Base-by-base conservation (phyloP, 1,140 invertebrate species). In the Polypedilum vanderplanki region DNA sequence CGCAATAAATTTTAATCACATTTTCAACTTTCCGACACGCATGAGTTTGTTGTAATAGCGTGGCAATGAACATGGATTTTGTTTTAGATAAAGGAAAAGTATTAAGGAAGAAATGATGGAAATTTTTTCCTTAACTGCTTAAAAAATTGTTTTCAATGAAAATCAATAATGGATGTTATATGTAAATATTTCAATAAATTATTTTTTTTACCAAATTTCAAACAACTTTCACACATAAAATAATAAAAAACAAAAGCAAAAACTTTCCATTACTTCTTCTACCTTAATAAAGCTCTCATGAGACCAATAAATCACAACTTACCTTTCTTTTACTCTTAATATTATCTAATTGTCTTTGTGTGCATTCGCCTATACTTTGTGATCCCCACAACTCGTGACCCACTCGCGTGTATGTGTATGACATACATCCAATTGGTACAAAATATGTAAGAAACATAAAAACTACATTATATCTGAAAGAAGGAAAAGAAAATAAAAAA, bases 361-460 rank as follows among this genome's bases (percentile, higher is more conserved):
- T 96, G 77, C 91, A 91, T 85, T 98, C 97, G 0, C 96, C 97
- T 74, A 98, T 98, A 75, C 93, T 93, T 81, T 96, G 91, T 73
- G 94, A 96, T 2, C 95, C 94, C 95, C 97, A 98, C 3, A 99
- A 86, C 78, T 97, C 94, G 73, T 93, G 84, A 3, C 95, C 96
- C 20, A 98, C 93, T 74, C 93, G 85, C 0, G 91, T 88, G 81
- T 99, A 99, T 0, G 97, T 96, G 80, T 91, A 94, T 3, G 90
- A 91, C 91, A 98, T 96, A 8, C 93, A 93, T 74, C 90, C 86
- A 78, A 99, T 93, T 40, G 97, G 97, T 77, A 98, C 84, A 79
- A 98, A 90, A 84, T 98, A 99, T 18, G 96, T 98, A 74, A 98
- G 85, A 76, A 97, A 85, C 85, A 96, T 91, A 78, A 95, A 93